Conservation (phyloP, 1,140 invertebrate species). For the Sarcophaga peregrina region DNA sequence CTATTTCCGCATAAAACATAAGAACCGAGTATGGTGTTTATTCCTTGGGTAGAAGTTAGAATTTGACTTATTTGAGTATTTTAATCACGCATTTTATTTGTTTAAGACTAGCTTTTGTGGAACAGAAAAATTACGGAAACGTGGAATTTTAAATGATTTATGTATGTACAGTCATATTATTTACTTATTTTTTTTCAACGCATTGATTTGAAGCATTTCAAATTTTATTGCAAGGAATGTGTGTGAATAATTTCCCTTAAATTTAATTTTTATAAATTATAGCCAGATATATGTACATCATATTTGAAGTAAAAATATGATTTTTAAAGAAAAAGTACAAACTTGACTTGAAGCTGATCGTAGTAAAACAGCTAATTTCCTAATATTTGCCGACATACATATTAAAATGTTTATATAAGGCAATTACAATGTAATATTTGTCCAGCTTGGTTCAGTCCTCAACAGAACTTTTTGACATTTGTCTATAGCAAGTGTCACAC, state of each 20-base stretch:
- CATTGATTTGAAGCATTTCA: not conserved
- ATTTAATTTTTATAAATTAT: too few species aligned
- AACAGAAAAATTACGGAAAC: constrained; percentile 3
- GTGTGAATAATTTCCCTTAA: not conserved
- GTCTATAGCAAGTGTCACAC: too few species aligned
- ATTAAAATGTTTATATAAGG: too few species aligned
- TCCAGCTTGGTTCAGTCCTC: too few species aligned
- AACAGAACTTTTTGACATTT: too few species aligned
- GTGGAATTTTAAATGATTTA: constrained; percentile 2
- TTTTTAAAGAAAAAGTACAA: too few species aligned
- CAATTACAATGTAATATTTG: too few species aligned
- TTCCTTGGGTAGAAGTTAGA: not conserved
- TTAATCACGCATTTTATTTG: not conserved
- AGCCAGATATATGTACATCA: too few species aligned
- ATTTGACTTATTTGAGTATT: not conserved
- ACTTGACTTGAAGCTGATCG: too few species aligned
- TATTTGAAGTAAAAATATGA: too few species aligned
- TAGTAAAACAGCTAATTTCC: too few species aligned
- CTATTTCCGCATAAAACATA: not conserved
- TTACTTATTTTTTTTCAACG: not conserved
- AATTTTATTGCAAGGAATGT: not conserved
- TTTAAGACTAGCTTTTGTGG: not conserved
- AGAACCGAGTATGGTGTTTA: not conserved
- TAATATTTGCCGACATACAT: too few species aligned
- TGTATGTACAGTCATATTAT: not conserved